phyloP scores from a whole-genome alignment of 2,797 vertebrate species.

The Muscicapa striata region DNA sequence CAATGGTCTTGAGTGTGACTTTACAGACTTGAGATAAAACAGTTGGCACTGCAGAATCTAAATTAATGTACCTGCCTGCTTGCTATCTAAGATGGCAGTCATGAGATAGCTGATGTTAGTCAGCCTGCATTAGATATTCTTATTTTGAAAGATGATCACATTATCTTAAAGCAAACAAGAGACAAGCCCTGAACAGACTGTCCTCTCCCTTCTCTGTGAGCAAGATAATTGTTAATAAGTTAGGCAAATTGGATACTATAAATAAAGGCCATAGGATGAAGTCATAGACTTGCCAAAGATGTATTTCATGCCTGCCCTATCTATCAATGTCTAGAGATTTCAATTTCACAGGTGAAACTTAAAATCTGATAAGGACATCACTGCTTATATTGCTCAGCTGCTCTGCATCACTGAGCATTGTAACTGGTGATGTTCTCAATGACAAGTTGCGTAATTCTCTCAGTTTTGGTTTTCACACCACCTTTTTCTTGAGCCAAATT shows the following conservation, averaged over 20 bases:
- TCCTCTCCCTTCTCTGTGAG: not conserved
- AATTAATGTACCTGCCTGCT: not conserved
- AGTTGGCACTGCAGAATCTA: not conserved
- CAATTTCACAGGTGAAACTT: slow-evolving; percentile 33
- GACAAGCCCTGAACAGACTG: not conserved
- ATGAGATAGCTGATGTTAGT: not conserved
- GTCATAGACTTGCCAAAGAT: not conserved
- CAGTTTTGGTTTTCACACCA: not conserved
- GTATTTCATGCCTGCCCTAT: not conserved
- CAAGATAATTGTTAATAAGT: not conserved
- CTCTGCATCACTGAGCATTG: not conserved
- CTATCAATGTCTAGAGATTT: not conserved
- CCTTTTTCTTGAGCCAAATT: not conserved
- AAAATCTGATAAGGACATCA: slow-evolving; percentile 6
- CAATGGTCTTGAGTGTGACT: not conserved
- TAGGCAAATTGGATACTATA: not conserved
- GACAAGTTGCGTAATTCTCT: not conserved
- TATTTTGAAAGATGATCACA: not conserved
- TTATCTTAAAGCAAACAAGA: slow-evolving; percentile 1
- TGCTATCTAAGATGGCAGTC: not conserved
- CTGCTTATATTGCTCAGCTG: not conserved
- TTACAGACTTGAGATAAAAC: not conserved
- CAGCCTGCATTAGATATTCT: not conserved
- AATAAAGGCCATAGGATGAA: not conserved
- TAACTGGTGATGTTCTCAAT: not conserved